phyloP scores from a whole-genome alignment of 2,113 vertebrate species.

The Micronycteris hirsuta region DNA sequence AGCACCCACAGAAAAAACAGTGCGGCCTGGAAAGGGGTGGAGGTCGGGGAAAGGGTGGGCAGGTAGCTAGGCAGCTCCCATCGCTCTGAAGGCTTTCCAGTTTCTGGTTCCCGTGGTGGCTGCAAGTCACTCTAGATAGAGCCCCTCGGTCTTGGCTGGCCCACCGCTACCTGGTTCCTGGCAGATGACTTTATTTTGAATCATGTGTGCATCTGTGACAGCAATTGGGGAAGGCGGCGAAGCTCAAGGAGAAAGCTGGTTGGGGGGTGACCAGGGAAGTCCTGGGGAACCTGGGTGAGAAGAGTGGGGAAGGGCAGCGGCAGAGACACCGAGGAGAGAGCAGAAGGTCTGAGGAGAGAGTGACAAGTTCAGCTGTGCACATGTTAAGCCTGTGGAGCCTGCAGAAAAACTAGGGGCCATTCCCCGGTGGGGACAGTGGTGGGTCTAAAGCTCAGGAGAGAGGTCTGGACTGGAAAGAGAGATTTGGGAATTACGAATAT shows the following conservation, averaged over 20 bases:
- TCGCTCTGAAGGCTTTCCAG: neutral
- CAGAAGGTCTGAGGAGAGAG: neutral
- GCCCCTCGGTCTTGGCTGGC: neutral
- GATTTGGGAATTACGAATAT: neutral
- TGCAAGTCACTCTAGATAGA: neutral
- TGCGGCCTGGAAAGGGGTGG: neutral
- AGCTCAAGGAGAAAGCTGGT: neutral
- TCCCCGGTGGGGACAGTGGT: neutral
- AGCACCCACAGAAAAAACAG: neutral
- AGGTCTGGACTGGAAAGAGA: neutral
- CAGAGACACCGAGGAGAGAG: neutral
- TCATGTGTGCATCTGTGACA: neutral
- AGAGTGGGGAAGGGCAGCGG: neutral
- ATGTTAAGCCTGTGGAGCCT: neutral
- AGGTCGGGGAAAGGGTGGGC: accelerated
- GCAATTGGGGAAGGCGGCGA: neutral
- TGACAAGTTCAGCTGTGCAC: neutral
- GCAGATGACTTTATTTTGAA: neutral
- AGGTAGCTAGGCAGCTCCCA: neutral
- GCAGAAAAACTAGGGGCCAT: neutral
- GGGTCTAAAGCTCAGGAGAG: neutral
- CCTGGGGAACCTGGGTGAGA: neutral
- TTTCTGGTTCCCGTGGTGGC: neutral
- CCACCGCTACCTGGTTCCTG: neutral
- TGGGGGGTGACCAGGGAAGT: neutral